Evolutionary conservation across 2,797 vertebrate genomes (phyloP).

Genomic region (Malurus splendens): DNA sequence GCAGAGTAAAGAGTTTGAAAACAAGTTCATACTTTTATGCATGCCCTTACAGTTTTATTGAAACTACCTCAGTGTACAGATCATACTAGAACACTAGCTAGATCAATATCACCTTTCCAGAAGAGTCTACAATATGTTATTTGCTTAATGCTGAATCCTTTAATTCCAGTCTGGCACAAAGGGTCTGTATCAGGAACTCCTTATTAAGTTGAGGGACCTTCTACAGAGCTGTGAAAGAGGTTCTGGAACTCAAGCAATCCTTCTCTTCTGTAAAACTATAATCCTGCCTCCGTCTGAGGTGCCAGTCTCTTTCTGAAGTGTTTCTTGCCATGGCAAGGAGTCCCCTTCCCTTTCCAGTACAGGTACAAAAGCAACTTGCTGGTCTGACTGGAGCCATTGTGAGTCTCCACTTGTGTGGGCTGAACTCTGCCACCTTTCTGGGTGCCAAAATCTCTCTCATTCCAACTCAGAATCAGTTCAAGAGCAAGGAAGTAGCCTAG

Average conservation of each 20-base stretch:
- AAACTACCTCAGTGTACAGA: background rate
- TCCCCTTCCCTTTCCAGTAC: background rate
- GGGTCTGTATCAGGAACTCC: accelerated
- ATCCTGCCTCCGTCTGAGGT: background rate
- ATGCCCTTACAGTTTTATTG: background rate
- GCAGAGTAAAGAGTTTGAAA: background rate
- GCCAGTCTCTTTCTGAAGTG: background rate
- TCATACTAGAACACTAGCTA: background rate
- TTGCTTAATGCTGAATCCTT: background rate
- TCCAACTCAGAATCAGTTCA: accelerated
- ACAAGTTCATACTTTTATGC: background rate
- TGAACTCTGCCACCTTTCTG: background rate
- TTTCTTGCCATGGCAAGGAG: background rate
- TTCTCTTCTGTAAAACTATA: background rate
- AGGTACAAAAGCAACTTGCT: background rate
- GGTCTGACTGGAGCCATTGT: background rate
- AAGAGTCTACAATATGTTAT: background rate
- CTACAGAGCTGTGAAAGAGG: background rate
- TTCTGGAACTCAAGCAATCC: background rate
- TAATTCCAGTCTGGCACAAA: background rate
- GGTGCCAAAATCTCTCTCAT: background rate
- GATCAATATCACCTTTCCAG: background rate
- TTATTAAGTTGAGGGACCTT: background rate
- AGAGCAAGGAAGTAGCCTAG: background rate
- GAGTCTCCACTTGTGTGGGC: background rate